Percentiles rank a stretch among this genome's conserved stretches.
These are phyloP conservation scores for Turdus rufiventris DNA, from an alignment of 2,113 vertebrate species.

Conservation along the genomic window DNA sequence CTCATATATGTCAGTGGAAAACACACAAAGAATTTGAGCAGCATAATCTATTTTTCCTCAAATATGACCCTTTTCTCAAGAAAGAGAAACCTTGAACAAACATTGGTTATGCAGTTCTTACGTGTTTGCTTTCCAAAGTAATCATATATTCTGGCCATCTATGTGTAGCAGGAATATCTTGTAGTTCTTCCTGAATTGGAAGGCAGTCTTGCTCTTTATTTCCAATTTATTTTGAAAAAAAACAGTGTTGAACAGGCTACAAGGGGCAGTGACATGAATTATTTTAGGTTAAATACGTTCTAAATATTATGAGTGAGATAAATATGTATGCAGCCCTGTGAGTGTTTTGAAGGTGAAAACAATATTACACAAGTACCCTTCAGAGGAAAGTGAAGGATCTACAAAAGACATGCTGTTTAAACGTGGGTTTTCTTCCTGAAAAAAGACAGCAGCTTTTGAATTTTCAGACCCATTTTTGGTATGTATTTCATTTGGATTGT, in stretches of 20 bases:
- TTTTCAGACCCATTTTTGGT: not conserved
- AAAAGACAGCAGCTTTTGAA: not conserved
- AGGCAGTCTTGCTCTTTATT: not conserved
- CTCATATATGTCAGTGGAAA: not conserved
- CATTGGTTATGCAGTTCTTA: not conserved
- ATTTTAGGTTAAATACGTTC: not conserved
- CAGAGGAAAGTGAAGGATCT: not conserved
- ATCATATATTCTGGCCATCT: not conserved
- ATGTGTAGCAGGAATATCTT: not conserved
- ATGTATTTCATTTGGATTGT: not conserved
- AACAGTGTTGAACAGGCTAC: accelerated
- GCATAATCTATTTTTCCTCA: not conserved
- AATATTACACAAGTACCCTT: not conserved
- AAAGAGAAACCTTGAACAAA: not conserved
- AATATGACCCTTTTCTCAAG: not conserved
- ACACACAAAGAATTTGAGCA: not conserved
- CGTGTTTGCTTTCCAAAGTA: not conserved
- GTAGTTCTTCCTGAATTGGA: not conserved
- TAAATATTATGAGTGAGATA: not conserved
- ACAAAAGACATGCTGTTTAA: not conserved
- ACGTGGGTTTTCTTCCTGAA: not conserved
- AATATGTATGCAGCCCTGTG: not conserved
- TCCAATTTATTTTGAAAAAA: not conserved
- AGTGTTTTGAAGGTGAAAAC: not conserved
- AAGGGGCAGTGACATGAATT: not conserved